Conservation (phyloP, 2,113 vertebrate genomes). For the Hemibagrus wyckioides region DNA sequence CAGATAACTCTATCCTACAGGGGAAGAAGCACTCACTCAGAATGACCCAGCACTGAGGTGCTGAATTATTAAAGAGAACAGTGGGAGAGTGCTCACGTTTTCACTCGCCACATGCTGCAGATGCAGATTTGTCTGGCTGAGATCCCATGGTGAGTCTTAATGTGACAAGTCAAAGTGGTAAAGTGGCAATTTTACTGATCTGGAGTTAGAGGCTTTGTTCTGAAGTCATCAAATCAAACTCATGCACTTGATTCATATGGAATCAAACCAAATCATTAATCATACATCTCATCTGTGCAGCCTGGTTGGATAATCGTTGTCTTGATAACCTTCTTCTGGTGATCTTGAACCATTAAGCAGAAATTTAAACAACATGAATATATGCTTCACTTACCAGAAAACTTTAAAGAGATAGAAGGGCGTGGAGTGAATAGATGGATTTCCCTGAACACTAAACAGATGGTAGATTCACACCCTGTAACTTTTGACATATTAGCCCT, state of each 20-base stretch:
- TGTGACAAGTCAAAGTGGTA: background rate
- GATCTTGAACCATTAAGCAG: background rate
- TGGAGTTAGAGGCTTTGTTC: background rate
- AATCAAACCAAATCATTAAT: background rate
- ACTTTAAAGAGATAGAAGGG: background rate
- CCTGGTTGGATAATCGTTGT: background rate
- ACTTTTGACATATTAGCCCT: background rate
- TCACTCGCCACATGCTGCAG: background rate
- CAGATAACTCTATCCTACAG: slow-evolving; percentile 18
- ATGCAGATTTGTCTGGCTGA: slow-evolving; percentile 25
- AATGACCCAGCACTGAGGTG: slow-evolving; percentile 53
- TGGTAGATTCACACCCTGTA: background rate
- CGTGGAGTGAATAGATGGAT: background rate
- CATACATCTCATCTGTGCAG: background rate
- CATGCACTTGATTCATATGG: background rate
- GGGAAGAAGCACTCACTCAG: slow-evolving; percentile 26
- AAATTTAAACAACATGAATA: background rate
- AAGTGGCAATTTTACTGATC: background rate
- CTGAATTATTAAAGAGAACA: slow-evolving; percentile 74
- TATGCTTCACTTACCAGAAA: background rate
- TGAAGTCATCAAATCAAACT: background rate
- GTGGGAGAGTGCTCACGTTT: slow-evolving; percentile 38
- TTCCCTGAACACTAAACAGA: background rate
- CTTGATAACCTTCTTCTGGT: background rate
- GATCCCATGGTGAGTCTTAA: background rate